Evolutionary conservation across 2,888 invertebrate species (phyloP).

Genomic region (Erebia ligea): DNA sequence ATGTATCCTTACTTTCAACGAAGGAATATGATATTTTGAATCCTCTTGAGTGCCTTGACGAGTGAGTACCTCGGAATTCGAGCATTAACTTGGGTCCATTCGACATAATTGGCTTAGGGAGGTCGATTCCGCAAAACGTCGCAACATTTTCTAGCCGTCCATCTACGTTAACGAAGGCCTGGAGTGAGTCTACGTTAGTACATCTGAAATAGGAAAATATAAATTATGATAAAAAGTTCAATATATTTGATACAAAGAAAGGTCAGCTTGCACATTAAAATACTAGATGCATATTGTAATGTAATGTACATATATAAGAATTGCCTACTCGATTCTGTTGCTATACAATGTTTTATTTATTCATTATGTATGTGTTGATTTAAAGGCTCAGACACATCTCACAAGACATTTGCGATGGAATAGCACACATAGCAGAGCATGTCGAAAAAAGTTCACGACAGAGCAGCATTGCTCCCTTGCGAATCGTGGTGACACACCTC

Average conservation of each 20-base stretch:
- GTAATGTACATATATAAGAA: too few species aligned
- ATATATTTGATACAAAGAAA: background rate
- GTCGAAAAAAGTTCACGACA: too few species aligned
- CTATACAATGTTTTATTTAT: too few species aligned
- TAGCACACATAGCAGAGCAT: too few species aligned
- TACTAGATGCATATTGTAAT: background rate
- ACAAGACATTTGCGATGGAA: too few species aligned
- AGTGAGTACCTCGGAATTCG: slow-evolving; percentile 91
- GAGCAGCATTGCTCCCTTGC: too few species aligned
- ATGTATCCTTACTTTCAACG: slow-evolving; percentile 90
- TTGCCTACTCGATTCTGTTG: too few species aligned
- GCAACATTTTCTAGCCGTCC: slow-evolving; percentile 94
- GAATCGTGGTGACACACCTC: too few species aligned
- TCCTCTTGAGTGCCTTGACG: slow-evolving; percentile 91
- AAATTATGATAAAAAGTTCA: slow-evolving; percentile 36
- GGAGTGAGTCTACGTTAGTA: slow-evolving; percentile 89
- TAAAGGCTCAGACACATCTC: too few species aligned
- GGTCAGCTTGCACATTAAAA: background rate
- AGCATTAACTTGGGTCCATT: slow-evolving; percentile 93
- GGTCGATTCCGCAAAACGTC: slow-evolving; percentile 91
- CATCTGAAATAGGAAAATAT: slow-evolving; percentile 83
- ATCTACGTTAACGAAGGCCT: slow-evolving; percentile 91
- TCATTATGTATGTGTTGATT: too few species aligned
- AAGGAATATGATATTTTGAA: slow-evolving; percentile 95
- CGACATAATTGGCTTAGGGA: slow-evolving; percentile 96